Evolutionary conservation across 2,113 vertebrate genomes (phyloP), one percentile per base, ranked within the genome.

Genomic region (Vidua chalybeata): DNA sequence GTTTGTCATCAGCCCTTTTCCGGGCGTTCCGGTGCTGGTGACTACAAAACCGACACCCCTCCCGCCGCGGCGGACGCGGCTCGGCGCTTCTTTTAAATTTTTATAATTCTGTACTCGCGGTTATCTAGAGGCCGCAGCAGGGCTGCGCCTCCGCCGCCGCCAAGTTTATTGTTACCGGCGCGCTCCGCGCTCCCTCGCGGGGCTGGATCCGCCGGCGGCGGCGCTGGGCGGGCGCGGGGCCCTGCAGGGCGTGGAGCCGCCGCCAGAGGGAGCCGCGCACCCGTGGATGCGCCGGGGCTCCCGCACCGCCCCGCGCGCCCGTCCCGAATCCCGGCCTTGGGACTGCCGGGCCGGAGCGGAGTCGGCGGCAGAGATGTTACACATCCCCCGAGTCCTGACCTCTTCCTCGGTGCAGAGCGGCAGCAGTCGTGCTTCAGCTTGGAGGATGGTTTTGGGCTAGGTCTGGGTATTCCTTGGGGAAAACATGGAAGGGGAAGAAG

Each of bases 191-290:
- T 51, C 61, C 71, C 61, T 28, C 12, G 72, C 72, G 30, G 52
- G 13, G 62, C 62, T 11, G 52, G 52, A 20, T 7, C 83, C n/a
- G 58, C 59, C 67, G 56, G 80, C n/a, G 58, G 69, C 80, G 56
- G 80, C 80, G 80, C 80, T 61, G 81, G 39, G 68, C 59, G 71
- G 69, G 84, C 55, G 67, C 51, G 51, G 43, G 59, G 68, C 51
- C 48, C 43, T 35, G 86, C 68, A 55, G 59, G 9, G 76, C 31
- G 35, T 51, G 37, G 27, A 33, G 80, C 59, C 27, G 52, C 98
- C 98, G 76, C 95, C 54, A 97, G 98, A 89, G 97, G 98, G 97
- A 97, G 95, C 94, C n/a, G 56, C 49, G 39, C 49, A 31, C 39
- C 78, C 39, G 2, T 21, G 22, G 62, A 63, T 81, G 68, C 27